Percentiles rank a stretch among this genome's conserved stretches.
Evolutionary conservation across 2,113 vertebrate species (phyloP).

Genomic region (Microtus montanus): DNA sequence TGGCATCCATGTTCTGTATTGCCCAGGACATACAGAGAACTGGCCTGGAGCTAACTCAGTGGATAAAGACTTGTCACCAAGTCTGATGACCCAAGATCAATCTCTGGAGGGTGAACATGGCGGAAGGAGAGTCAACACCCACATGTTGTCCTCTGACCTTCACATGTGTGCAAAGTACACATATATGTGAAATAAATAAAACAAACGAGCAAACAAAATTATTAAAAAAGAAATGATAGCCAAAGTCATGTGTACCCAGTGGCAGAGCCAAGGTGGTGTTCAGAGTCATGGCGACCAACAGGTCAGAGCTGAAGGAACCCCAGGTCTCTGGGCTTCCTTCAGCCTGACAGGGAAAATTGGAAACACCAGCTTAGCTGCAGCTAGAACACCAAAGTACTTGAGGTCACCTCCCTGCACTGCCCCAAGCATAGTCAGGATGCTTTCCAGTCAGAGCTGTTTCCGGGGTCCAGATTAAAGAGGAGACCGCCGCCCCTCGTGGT

Average conservation of each 20-base stretch:
- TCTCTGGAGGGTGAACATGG: not conserved
- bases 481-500: not conserved
- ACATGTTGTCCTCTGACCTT: not conserved
- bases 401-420: not conserved
- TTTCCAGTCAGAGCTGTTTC: not conserved
- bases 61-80: too few relatives aligned
- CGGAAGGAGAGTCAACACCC: not conserved
- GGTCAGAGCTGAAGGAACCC: not conserved
- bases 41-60: not conserved
- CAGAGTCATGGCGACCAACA: too few relatives aligned
- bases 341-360: not conserved
- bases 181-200: not conserved
- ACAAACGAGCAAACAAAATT: not conserved
- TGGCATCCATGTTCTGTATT: fast-evolving
- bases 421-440: not conserved
- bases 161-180: not conserved
- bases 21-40: not conserved
- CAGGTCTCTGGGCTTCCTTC: not conserved
- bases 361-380: not conserved
- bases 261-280: not conserved
- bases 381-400: not conserved
- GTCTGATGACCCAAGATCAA: not conserved
- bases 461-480: not conserved
- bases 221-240: not conserved
- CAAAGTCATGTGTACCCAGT: not conserved